Conservation (phyloP, 2,113 vertebrate species). For the Odontophorus gujanensis region DNA sequence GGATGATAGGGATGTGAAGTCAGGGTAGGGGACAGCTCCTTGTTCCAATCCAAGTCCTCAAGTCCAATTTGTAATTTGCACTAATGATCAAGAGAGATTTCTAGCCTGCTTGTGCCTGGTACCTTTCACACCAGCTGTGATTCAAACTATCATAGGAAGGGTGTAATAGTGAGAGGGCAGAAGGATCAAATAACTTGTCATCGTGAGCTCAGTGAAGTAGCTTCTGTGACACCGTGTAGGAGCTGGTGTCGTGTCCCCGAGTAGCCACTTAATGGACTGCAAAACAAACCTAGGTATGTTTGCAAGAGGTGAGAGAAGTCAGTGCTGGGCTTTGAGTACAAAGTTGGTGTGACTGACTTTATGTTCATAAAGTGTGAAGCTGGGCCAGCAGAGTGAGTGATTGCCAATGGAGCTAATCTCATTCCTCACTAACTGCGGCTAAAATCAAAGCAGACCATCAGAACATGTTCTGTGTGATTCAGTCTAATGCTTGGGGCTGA, state of each 20-base stretch:
- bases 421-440: background rate
- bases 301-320: background rate
- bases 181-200: background rate
- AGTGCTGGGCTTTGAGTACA: background rate
- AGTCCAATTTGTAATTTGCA: background rate
- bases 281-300: conserved; percentile 12
- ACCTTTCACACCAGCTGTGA: background rate
- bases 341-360: background rate
- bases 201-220: background rate
- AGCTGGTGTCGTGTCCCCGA: conserved; percentile 13
- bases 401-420: background rate
- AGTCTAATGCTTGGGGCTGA: background rate
- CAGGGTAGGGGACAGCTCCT: background rate
- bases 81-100: background rate
- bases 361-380: background rate
- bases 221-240: conserved; percentile 19
- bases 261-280: conserved; percentile 2
- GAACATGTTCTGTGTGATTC: background rate
- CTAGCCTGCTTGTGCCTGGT: background rate
- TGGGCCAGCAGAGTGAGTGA: background rate
- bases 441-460: background rate
- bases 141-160: background rate
- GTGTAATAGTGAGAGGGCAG: background rate
- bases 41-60: background rate
- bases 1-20: background rate